Percentiles rank a stretch among this genome's conserved stretches.
phyloP scores from a whole-genome alignment of 2,113 vertebrate species.

The Pollachius pollachius region DNA sequence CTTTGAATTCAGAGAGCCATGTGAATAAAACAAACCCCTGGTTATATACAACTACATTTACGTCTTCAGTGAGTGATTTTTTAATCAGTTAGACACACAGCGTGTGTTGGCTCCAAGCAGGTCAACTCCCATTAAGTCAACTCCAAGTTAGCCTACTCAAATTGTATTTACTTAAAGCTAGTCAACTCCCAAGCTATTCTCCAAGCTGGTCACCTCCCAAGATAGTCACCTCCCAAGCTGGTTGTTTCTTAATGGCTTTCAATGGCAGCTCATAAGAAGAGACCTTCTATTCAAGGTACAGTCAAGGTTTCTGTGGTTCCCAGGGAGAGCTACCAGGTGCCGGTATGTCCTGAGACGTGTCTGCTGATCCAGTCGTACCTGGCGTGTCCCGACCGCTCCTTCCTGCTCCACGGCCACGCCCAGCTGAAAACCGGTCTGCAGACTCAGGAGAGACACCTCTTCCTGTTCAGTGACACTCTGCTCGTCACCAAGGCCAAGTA shows the following conservation, averaged over 20 bases:
- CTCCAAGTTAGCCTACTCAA: too few species aligned
- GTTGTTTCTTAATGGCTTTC: too few species aligned
- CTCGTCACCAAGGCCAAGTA: constrained; percentile 69
- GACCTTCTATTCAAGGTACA: not conserved
- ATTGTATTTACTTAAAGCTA: too few species aligned
- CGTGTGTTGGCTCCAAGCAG: too few species aligned
- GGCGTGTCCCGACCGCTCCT: constrained; percentile 31
- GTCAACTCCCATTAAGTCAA: too few species aligned
- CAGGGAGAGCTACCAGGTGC: constrained; percentile 62
- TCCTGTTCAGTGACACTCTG: constrained; percentile 66
- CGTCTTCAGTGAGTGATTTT: too few species aligned
- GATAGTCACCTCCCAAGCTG: too few species aligned
- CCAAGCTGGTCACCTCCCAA: too few species aligned
- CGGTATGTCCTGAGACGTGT: constrained; percentile 53
- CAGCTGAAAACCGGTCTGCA: constrained; percentile 69
- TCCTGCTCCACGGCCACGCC: constrained; percentile 61
- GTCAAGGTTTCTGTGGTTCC: not conserved
- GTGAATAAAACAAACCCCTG: not conserved
- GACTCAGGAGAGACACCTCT: constrained; percentile 69
- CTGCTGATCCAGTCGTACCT: constrained; percentile 60
- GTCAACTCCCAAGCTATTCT: too few species aligned
- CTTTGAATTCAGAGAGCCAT: not conserved
- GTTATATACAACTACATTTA: too few species aligned
- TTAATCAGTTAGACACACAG: too few species aligned
- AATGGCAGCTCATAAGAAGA: too few species aligned